Evolutionary conservation across 2,797 vertebrate species (phyloP), one percentile per base, ranked within the genome.

Genomic region (Carduelis carduelis): DNA sequence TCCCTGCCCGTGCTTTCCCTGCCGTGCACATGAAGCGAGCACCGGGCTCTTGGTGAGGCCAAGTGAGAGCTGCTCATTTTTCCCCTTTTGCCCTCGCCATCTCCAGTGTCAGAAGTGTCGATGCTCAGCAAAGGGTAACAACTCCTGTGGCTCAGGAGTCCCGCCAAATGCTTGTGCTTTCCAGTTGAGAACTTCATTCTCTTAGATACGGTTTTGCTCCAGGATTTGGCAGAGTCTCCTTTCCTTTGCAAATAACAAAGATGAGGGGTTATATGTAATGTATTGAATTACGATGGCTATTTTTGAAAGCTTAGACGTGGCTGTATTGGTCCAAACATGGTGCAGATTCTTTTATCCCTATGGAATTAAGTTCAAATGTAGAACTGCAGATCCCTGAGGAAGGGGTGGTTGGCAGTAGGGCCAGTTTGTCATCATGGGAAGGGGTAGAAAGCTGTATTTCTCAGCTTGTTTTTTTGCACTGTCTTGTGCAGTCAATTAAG

Each of bases 261-360:
- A 18, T 77, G 44, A 57, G 53, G 57, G 37, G 8, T 91, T 80
- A 16, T 37, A 4, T 4, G 1, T 82, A 52, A 35, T 32, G 30
- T 2, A 1, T 6, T 22, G 47, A 76, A 61, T 65, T 68, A 44
- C 0, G 0, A 5, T 35, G 64, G 28, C 32, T 79, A 0, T 61
- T 93, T 83, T 50, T 71, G 60, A 75, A 87, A 64, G 50, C 34
- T 80, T 56, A 46, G 60, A 18, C 5, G 0, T 60, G 1, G 4
- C 32, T 87, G 0, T 21, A 19, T 60, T 18, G 9, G 56, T 55
- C 68, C 86, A 80, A 84, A 77, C 27, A 9, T 32, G 6, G 30
- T 24, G 27, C 39, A 57, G 46, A 27, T 78, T 83, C n/a, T 75
- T 83, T 24, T 69, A 24, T 65, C 11, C 26, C 10, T 9, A 3